Percentiles rank a stretch among this genome's conserved stretches.
Evolutionary conservation across 2,797 vertebrate genomes (phyloP).

Genomic region (Arrhamphus sclerolepis): DNA sequence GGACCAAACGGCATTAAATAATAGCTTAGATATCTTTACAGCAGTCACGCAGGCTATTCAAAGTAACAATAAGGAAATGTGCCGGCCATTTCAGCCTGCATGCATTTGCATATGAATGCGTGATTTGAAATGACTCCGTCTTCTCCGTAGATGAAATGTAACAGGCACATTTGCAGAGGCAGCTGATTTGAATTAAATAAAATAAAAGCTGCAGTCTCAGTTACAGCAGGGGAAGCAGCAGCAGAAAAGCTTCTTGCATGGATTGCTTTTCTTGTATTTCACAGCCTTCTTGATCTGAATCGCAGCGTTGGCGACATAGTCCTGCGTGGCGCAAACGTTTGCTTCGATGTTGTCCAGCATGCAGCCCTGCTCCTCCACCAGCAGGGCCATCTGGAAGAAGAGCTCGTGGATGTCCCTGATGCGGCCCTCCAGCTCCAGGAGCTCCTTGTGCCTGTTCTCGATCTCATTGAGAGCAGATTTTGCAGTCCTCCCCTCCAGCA

Average conservation of each 20-base stretch:
- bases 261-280: slow-evolving; percentile 88
- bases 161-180: too few relatives aligned
- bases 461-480: slow-evolving; percentile 91
- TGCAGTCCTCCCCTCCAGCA: slow-evolving; percentile 87
- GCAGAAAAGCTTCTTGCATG: slow-evolving; percentile 89
- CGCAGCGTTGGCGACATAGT: slow-evolving; percentile 85
- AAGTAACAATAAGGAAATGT: slow-evolving; percentile 39
- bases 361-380: slow-evolving; percentile 92
- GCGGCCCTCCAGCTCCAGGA: slow-evolving; percentile 91
- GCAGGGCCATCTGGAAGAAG: slow-evolving; percentile 90
- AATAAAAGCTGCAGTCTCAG: neutral
- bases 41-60: neutral
- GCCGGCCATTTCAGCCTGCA: slow-evolving; percentile 27
- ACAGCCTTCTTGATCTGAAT: slow-evolving; percentile 85
- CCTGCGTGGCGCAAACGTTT: slow-evolving; percentile 84
- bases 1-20: neutral
- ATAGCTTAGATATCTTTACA: neutral
- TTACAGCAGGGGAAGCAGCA: slow-evolving; percentile 90
- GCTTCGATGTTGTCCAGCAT: slow-evolving; percentile 90
- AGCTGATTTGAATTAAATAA: too few relatives aligned
- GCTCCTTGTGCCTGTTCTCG: slow-evolving; percentile 92
- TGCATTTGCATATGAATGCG: slow-evolving; percentile 44
- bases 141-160: too few relatives aligned
- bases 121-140: slow-evolving; percentile 44
- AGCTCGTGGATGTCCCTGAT: slow-evolving; percentile 92